phyloP scores from a whole-genome alignment of 1,140 invertebrate species.

The Protaetia brevitarsis region DNA sequence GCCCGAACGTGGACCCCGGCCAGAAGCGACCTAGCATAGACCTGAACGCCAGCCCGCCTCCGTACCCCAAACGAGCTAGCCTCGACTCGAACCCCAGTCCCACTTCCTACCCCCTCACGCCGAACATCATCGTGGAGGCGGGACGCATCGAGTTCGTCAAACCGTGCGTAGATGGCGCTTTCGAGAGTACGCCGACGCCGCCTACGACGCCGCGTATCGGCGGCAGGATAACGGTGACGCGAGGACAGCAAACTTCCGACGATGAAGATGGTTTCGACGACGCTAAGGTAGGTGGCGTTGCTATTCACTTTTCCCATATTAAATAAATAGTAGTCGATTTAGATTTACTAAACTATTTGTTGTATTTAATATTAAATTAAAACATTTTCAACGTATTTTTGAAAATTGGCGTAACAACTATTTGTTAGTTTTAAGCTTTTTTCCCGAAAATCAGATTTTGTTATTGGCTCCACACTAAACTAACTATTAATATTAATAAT shows the following conservation, averaged over 20 bases:
- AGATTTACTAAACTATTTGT: too few relatives aligned
- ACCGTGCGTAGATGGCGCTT: slow-evolving; percentile 57
- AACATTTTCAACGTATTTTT: too few relatives aligned
- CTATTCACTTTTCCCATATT: too few relatives aligned
- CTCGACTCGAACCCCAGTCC: slow-evolving; percentile 50
- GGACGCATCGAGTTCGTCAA: slow-evolving; percentile 74
- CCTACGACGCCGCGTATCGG: slow-evolving; percentile 50
- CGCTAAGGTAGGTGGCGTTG: slow-evolving; percentile 60
- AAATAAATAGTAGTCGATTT: too few relatives aligned
- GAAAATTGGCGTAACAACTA: too few relatives aligned
- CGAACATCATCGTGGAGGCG: slow-evolving; percentile 73
- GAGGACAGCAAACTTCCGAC: slow-evolving; percentile 44
- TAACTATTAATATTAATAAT: too few relatives aligned
- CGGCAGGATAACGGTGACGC: slow-evolving; percentile 46
- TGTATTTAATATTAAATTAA: too few relatives aligned
- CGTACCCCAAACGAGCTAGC: slow-evolving; percentile 39
- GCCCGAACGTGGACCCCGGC: slow-evolving; percentile 24
- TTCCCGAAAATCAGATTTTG: too few relatives aligned
- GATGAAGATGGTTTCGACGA: slow-evolving; percentile 53
- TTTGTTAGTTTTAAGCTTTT: too few relatives aligned
- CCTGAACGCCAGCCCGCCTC: slow-evolving; percentile 33
- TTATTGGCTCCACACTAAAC: too few relatives aligned
- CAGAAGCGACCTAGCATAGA: slow-evolving; percentile 30
- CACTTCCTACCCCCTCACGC: slow-evolving; percentile 63
- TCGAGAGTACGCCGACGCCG: slow-evolving; percentile 50